Conservation (phyloP, 2,797 vertebrate genomes). For the Pipistrellus pygmaeus region DNA sequence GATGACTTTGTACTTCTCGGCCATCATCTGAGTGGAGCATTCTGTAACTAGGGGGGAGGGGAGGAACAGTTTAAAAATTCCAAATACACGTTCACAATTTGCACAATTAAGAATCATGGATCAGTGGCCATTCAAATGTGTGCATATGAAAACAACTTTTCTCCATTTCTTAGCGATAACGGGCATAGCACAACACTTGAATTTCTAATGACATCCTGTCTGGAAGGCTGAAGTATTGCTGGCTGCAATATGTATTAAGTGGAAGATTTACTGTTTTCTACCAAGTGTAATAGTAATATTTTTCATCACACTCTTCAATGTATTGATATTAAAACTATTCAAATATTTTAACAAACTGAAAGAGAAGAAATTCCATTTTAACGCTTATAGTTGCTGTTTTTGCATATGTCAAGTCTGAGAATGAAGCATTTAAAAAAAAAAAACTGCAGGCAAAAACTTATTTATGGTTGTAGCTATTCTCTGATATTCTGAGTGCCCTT, state of each 20-base stretch:
- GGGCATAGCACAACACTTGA: slow-evolving; percentile 68
- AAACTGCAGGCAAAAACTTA: slow-evolving; percentile 54
- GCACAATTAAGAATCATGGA: slow-evolving; percentile 78
- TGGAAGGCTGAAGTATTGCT: slow-evolving; percentile 74
- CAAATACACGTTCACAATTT: slow-evolving; percentile 61
- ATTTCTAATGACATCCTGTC: slow-evolving; percentile 81
- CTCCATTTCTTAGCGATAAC: slow-evolving; percentile 76
- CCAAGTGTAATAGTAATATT: slow-evolving; percentile 57
- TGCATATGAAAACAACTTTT: slow-evolving; percentile 78
- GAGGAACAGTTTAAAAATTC: not conserved
- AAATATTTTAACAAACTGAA: slow-evolving; percentile 39
- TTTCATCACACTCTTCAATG: slow-evolving; percentile 45
- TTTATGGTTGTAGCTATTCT: slow-evolving; percentile 41
- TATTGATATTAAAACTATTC: slow-evolving; percentile 62
- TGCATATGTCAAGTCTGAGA: slow-evolving; percentile 66
- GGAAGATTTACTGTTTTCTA: slow-evolving; percentile 66
- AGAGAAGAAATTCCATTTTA: slow-evolving; percentile 54
- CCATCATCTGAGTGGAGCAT: slow-evolving; percentile 37
- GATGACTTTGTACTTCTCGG: slow-evolving; percentile 53
- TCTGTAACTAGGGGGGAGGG: not conserved
- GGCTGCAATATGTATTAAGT: slow-evolving; percentile 63
- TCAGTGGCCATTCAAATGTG: slow-evolving; percentile 71
- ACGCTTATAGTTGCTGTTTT: not conserved
- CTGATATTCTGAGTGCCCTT: slow-evolving; percentile 65
- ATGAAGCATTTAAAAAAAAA: slow-evolving; percentile 58